Conservation (phyloP, 2,113 vertebrate species). For the Ahaetulla prasina region DNA sequence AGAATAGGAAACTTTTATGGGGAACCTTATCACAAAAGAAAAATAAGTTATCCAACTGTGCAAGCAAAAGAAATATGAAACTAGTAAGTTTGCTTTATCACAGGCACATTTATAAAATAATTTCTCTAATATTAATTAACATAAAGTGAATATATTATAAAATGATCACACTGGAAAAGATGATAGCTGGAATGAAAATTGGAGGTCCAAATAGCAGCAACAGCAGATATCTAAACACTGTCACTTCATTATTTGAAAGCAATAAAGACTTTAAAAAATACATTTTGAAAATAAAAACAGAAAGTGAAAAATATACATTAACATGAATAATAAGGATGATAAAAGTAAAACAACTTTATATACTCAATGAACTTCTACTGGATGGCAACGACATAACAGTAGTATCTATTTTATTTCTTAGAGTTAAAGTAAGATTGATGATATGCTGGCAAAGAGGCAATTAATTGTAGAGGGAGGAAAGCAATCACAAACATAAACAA, state of each 20-base stretch:
- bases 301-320: neutral
- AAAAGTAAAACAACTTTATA: neutral
- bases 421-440: neutral
- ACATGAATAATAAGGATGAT: neutral
- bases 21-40: neutral
- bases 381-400: neutral
- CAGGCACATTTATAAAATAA: neutral
- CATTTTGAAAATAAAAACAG: neutral
- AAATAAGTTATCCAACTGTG: neutral
- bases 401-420: neutral
- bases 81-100: neutral
- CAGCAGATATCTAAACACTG: neutral
- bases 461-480: neutral
- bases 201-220: neutral
- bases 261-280: neutral
- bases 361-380: neutral
- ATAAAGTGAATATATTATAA: neutral
- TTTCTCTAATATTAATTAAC: neutral
- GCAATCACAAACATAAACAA: neutral
- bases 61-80: neutral
- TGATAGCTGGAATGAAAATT: neutral
- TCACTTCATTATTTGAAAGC: neutral
- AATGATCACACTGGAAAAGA: neutral
- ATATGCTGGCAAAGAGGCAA: neutral
- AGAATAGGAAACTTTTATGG: neutral